Conservation (phyloP, 2,113 vertebrate species). For the Carlito syrichta region DNA sequence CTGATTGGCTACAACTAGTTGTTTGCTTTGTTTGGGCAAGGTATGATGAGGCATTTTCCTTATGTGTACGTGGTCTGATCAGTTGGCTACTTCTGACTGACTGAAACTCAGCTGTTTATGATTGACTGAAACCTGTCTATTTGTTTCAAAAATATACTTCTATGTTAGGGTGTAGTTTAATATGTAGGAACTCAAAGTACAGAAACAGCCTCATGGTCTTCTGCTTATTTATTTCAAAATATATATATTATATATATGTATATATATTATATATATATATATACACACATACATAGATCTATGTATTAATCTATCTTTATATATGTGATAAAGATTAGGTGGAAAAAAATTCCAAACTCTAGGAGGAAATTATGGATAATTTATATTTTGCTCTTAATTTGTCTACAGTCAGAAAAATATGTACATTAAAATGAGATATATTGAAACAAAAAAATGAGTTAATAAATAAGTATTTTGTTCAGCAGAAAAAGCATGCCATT, state of each 20-base stretch:
- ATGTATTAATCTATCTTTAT: neutral
- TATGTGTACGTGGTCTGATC: neutral
- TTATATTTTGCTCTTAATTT: constrained; percentile 31
- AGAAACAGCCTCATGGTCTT: neutral
- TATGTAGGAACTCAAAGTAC: neutral
- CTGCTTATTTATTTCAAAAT: neutral
- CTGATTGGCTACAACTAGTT: neutral
- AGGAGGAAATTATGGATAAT: neutral
- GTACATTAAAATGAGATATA: neutral
- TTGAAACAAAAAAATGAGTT: neutral
- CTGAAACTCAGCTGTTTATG: neutral
- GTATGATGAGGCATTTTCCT: neutral
- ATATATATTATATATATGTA: neutral
- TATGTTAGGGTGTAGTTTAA: neutral
- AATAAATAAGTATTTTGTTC: neutral
- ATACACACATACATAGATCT: neutral
- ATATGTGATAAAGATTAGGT: neutral
- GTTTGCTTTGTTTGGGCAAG: neutral
- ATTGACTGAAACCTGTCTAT: neutral
- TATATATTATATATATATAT: neutral
- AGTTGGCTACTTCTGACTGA: neutral
- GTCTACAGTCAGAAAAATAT: neutral
- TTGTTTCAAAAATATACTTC: neutral
- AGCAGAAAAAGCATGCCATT: neutral
- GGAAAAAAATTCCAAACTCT: neutral